Evolutionary conservation across 2,113 vertebrate genomes (phyloP).

Genomic region (Catharus bicknelli): DNA sequence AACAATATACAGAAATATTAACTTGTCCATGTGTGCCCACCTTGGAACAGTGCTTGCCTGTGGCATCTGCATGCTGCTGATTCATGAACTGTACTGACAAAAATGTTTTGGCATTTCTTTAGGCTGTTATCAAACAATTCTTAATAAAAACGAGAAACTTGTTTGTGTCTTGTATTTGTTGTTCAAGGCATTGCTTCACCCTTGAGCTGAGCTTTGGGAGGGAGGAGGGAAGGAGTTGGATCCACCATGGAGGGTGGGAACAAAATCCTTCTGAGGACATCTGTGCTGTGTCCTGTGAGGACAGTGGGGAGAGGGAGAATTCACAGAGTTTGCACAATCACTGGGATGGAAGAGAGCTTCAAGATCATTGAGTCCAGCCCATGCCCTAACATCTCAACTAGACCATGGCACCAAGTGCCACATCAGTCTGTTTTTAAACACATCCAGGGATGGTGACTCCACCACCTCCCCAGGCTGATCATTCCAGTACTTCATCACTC

Average conservation of each 20-base stretch:
- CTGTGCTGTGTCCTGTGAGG: not conserved
- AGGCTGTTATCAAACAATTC: not conserved
- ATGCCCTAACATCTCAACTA: too few species aligned
- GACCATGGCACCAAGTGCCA: too few species aligned
- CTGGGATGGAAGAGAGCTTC: too few species aligned
- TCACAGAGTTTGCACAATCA: too few species aligned
- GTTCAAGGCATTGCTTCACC: not conserved
- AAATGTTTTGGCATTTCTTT: not conserved
- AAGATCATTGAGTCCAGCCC: too few species aligned
- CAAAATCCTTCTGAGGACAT: not conserved
- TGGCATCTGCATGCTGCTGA: not conserved
- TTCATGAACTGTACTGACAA: not conserved
- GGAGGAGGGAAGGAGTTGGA: not conserved
- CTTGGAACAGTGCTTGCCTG: not conserved
- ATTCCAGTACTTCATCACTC: too few species aligned
- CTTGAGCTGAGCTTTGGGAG: not conserved
- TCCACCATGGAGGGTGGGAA: fast-evolving
- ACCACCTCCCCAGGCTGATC: too few species aligned
- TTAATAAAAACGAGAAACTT: not conserved
- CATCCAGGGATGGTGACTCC: too few species aligned
- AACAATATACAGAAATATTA: not conserved
- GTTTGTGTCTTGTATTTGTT: not conserved
- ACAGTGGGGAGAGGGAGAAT: fast-evolving
- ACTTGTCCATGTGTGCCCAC: fast-evolving
- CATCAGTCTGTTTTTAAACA: too few species aligned